Conservation (phyloP, 53 echinoderm and acorn worm species). For the Pentamera pediparva region DNA sequence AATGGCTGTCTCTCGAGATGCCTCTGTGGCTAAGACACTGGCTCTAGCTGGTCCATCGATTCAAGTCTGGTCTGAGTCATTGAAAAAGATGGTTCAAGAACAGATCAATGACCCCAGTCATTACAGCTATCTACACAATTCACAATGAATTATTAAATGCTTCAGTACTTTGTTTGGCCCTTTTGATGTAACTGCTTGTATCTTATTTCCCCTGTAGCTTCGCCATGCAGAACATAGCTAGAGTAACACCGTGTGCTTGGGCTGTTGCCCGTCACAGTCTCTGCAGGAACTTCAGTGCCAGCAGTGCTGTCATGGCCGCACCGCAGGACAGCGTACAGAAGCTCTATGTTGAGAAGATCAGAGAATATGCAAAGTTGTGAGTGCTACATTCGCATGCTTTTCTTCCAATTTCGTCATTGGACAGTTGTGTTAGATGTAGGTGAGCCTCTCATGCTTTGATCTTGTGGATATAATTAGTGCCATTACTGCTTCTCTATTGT, state of each 20-base stretch:
- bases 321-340: conserved; percentile 74
- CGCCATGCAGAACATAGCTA: conserved; percentile 72
- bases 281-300: conserved; percentile 64
- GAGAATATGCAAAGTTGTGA: conserved; percentile 70
- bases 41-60: no score
- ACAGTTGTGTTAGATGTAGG: no score
- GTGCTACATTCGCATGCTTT: conserved; percentile 49
- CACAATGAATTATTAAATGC: no score
- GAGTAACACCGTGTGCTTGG: conserved; percentile 56
- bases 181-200: no score
- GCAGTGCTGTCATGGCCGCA: conserved; percentile 57
- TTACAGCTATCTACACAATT: no score
- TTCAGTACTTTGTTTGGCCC: no score
- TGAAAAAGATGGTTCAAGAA: no score
- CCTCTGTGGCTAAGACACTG: no score
- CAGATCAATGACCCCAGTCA: no score
- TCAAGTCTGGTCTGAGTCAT: no score
- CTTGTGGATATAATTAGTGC: background rate
- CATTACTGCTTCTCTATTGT: background rate
- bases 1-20: no score
- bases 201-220: background rate
- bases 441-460: background rate
- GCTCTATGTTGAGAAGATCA: conserved; percentile 86
- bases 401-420: no score
- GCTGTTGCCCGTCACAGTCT: conserved; percentile 47